phyloP scores from a whole-genome alignment of 92 coral and sea anemone species.

The Micromussa lordhowensis region DNA sequence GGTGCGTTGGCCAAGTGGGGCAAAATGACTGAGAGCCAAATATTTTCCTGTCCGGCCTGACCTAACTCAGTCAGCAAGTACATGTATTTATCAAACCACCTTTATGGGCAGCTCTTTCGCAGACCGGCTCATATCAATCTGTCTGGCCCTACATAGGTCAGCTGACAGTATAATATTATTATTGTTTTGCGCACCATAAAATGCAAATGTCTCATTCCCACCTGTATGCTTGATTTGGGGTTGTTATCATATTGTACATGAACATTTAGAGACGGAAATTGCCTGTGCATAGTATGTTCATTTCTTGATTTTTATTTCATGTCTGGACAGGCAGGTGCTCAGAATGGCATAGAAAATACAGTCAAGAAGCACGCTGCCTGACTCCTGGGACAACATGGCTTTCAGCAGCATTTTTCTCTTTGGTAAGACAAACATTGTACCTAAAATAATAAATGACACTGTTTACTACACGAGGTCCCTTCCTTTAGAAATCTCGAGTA shows the following conservation, averaged over 20 bases:
- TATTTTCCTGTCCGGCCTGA: not conserved
- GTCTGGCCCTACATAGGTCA: not conserved
- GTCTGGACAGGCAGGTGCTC: not conserved
- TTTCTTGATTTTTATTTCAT: not conserved
- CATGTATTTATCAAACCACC: not conserved
- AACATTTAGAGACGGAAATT: not conserved
- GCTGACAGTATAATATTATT: not conserved
- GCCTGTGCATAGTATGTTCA: not conserved
- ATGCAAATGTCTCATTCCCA: not conserved
- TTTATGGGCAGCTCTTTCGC: not conserved
- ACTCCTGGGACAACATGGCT: not conserved
- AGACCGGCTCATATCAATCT: not conserved
- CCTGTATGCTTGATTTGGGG: not conserved
- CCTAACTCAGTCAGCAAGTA: not conserved
- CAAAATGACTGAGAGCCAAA: not conserved
- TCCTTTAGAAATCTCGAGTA: too few relatives aligned
- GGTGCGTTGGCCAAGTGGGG: too few relatives aligned
- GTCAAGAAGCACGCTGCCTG: not conserved
- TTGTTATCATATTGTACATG: not conserved
- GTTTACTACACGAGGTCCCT: too few relatives aligned
- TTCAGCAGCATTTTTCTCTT: not conserved
- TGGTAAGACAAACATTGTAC: not conserved
- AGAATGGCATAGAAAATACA: not conserved
- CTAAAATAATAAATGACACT: too few relatives aligned
- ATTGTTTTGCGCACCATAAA: not conserved